A percentile compares a stretch with the other conserved stretches of the same genome.
phyloP scores from a whole-genome alignment of 2,113 vertebrate species.

The Oncorhynchus tshawytscha region DNA sequence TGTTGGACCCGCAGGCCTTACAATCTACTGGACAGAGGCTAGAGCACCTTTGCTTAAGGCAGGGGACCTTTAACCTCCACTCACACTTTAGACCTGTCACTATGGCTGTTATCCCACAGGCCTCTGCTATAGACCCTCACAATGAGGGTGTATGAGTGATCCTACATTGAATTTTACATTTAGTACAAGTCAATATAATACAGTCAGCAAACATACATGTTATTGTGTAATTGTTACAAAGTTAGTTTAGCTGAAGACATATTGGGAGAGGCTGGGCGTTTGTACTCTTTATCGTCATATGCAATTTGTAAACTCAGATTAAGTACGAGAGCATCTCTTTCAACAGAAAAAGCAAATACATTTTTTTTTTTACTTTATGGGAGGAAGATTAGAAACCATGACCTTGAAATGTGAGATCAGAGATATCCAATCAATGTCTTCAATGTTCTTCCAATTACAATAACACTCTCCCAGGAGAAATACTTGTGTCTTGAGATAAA shows the following conservation, averaged over 20 bases:
- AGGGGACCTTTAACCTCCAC: conserved; percentile 70
- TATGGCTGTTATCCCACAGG: conserved; percentile 61
- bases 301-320: too few relatives aligned
- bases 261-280: too few relatives aligned
- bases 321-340: conserved; percentile 8
- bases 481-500: not conserved
- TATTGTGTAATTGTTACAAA: not conserved
- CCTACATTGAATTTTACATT: conserved; percentile 69
- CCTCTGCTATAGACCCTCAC: conserved; percentile 37
- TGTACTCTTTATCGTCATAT: too few relatives aligned
- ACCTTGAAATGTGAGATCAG: conserved; percentile 60
- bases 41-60: conserved; percentile 76
- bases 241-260: conserved; percentile 55
- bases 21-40: conserved; percentile 76
- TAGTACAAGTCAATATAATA: conserved; percentile 46
- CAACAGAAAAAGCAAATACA: conserved; percentile 51
- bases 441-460: not conserved
- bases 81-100: conserved; percentile 73
- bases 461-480: not conserved
- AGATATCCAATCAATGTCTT: conserved; percentile 49
- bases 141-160: conserved; percentile 54
- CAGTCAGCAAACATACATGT: conserved; percentile 59
- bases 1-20: conserved; percentile 75
- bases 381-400: conserved; percentile 47
- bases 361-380: conserved; percentile 21